phyloP scores from a whole-genome alignment of 92 coral and sea anemone genomes.

The Epizoanthus rinbou region DNA sequence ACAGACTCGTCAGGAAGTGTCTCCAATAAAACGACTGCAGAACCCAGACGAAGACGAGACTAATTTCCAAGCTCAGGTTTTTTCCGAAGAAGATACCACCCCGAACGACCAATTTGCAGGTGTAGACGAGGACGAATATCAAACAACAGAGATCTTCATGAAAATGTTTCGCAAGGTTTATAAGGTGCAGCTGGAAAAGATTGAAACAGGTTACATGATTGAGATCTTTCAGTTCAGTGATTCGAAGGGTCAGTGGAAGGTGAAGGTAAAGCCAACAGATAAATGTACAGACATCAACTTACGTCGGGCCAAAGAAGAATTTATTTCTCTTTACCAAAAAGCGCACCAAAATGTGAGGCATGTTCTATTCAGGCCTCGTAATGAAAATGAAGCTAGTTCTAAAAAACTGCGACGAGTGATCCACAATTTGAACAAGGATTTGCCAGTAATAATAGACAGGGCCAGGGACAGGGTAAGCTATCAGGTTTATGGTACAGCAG shows the following conservation, averaged over 20 bases:
- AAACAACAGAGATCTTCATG: constrained; percentile 19
- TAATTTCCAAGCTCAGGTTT: too few relatives aligned
- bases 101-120: neutral
- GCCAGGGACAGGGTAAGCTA: neutral
- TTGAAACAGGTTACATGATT: neutral
- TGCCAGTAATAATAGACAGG: neutral
- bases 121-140: neutral
- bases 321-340: constrained; percentile 39
- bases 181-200: neutral
- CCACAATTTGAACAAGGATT: neutral
- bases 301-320: constrained; percentile 7
- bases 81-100: too few relatives aligned
- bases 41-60: too few relatives aligned
- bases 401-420: neutral
- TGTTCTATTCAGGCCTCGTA: constrained; percentile 2
- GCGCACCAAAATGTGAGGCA: neutral
- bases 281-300: neutral
- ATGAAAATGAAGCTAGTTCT: neutral
- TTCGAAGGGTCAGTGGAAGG: neutral
- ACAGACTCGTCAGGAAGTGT: too few relatives aligned
- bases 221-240: neutral
- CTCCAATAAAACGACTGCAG: too few relatives aligned
- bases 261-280: neutral
- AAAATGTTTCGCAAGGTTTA: constrained; percentile 1
- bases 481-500: constrained; percentile 31